phyloP scores from a whole-genome alignment of 2,797 vertebrate genomes.

The Pristis pectinata region DNA sequence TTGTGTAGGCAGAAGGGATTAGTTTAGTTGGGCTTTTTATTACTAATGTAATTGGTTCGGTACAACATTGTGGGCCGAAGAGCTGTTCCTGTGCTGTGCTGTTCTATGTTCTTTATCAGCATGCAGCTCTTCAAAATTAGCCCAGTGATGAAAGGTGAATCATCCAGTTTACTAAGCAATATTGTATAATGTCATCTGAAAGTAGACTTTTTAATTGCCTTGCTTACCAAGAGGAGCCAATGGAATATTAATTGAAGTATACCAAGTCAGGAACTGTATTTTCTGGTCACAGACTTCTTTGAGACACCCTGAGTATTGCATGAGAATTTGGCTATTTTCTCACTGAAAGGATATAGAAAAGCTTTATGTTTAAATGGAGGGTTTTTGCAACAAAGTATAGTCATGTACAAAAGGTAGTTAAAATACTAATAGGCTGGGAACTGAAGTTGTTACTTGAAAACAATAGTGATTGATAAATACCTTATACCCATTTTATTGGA shows the following conservation, averaged over 20 bases:
- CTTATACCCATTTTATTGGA: too few relatives aligned
- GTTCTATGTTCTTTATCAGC: neutral
- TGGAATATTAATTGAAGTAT: neutral
- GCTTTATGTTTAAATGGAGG: neutral
- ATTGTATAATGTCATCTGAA: neutral
- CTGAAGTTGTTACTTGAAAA: neutral
- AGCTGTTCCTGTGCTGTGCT: too few relatives aligned
- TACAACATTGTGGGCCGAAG: too few relatives aligned
- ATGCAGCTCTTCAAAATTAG: neutral
- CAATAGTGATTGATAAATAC: too few relatives aligned
- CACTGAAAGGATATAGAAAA: neutral
- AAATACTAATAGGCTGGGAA: neutral
- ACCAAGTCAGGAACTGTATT: neutral
- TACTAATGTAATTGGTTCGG: too few relatives aligned
- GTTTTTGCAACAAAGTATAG: neutral
- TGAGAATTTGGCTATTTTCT: neutral
- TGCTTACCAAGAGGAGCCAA: neutral
- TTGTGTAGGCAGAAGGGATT: too few relatives aligned
- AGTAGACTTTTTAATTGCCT: neutral
- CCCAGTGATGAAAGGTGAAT: neutral
- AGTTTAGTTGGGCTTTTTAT: too few relatives aligned
- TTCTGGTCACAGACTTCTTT: neutral
- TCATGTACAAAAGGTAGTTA: neutral
- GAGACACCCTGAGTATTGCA: neutral
- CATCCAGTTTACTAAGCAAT: neutral